phyloP scores from a whole-genome alignment of 37 sponge, comb jelly and placozoan genomes.

The Sycon ciliatum region DNA sequence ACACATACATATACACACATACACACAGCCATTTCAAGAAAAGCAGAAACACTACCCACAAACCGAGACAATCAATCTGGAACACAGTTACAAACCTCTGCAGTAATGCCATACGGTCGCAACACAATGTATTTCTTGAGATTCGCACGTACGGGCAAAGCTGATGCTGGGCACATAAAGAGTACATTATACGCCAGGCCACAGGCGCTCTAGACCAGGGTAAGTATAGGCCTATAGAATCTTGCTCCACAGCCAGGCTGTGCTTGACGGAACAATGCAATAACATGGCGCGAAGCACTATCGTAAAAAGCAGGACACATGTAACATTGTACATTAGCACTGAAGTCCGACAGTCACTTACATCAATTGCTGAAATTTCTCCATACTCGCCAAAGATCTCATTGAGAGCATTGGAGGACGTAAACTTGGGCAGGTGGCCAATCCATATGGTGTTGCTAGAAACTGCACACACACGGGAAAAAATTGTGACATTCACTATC shows the following conservation, averaged over 20 bases:
- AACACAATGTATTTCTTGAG: neutral
- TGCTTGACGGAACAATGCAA: too few relatives aligned
- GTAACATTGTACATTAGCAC: too few relatives aligned
- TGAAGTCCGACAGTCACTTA: too few relatives aligned
- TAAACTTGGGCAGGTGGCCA: constrained; percentile 49
- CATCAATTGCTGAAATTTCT: constrained; percentile 38
- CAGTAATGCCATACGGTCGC: constrained; percentile 1
- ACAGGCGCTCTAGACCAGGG: too few relatives aligned
- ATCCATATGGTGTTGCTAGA: constrained; percentile 70
- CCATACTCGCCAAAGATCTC: constrained; percentile 54
- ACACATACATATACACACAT: neutral
- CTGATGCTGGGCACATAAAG: neutral
- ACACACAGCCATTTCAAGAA: neutral
- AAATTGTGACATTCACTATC: too few relatives aligned
- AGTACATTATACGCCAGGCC: too few relatives aligned
- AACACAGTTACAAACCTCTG: constrained; percentile 10
- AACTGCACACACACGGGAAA: constrained; percentile 25
- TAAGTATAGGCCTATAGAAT: too few relatives aligned
- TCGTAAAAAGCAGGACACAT: too few relatives aligned
- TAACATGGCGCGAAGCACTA: too few relatives aligned
- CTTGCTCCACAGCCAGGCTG: too few relatives aligned
- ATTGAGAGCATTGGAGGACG: constrained; percentile 29
- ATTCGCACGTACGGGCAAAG: neutral
- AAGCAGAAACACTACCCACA: too few relatives aligned
- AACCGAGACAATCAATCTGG: neutral